Evolutionary conservation across 2,888 invertebrate genomes (phyloP).

Genomic region (Phyllotreta cruciferae): DNA sequence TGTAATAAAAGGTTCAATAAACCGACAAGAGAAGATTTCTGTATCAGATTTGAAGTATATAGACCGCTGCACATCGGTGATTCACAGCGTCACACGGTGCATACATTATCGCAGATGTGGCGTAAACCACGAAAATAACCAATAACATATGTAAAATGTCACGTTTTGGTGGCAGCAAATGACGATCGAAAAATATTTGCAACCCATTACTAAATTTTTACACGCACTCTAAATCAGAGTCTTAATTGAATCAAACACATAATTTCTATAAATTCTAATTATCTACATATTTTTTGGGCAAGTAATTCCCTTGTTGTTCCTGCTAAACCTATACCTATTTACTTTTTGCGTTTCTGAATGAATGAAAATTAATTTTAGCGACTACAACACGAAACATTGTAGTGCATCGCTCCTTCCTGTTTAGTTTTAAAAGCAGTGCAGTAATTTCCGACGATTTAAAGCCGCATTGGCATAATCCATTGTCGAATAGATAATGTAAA

Average conservation of each 20-base stretch:
- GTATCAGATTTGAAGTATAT: background rate
- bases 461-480: constrained; percentile 15
- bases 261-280: too few relatives aligned
- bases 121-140: constrained; percentile 14
- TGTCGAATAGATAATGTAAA: constrained; percentile 24
- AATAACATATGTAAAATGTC: constrained; percentile 15
- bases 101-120: constrained; percentile 10
- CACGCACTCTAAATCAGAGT: too few relatives aligned
- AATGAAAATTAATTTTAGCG: background rate
- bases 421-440: background rate
- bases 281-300: too few relatives aligned
- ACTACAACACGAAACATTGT: background rate
- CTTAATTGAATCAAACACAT: too few relatives aligned
- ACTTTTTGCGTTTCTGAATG: too few relatives aligned
- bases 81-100: constrained; percentile 5
- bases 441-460: constrained; percentile 11
- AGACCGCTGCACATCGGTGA: constrained; percentile 6
- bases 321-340: too few relatives aligned
- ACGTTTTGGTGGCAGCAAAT: background rate
- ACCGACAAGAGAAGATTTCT: too few relatives aligned
- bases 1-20: too few relatives aligned
- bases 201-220: too few relatives aligned
- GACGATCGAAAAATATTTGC: background rate
- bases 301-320: too few relatives aligned
- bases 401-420: background rate